Conservation (phyloP, 2,888 invertebrate species). For the Erpobdella octoculata region DNA sequence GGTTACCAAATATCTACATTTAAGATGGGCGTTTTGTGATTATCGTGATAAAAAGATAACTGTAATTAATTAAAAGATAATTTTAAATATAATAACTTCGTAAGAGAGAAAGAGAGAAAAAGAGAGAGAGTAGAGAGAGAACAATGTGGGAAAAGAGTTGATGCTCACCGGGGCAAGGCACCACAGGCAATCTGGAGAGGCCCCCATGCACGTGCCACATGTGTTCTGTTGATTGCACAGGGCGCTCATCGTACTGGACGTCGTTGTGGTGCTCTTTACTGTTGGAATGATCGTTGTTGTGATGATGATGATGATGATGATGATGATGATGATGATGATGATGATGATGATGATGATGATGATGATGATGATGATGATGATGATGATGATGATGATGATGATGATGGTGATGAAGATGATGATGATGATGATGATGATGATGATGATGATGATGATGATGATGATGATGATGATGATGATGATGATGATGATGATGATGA, state of each 20-base stretch:
- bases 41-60: too few species aligned
- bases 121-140: too few species aligned
- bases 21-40: too few species aligned
- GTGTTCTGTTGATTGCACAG: background rate
- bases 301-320: conserved; percentile 29
- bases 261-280: too few species aligned
- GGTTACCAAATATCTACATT: too few species aligned
- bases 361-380: conserved; percentile 25
- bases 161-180: background rate
- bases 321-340: conserved; percentile 31
- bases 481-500: conserved; percentile 26
- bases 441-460: conserved; percentile 6
- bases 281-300: too few species aligned
- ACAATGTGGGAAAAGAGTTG: too few species aligned
- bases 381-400: conserved; percentile 28
- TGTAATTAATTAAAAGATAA: too few species aligned
- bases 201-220: background rate
- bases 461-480: conserved; percentile 9
- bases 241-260: background rate
- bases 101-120: too few species aligned
- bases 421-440: conserved; percentile 24
- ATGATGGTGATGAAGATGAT: background rate
- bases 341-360: conserved; percentile 21
- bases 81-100: too few species aligned
- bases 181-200: conserved; percentile 2